A percentile compares a stretch with the other conserved stretches of the same genome.
Evolutionary conservation across 1,140 invertebrate genomes (phyloP).

Genomic region (Mizuhopecten yessoensis): DNA sequence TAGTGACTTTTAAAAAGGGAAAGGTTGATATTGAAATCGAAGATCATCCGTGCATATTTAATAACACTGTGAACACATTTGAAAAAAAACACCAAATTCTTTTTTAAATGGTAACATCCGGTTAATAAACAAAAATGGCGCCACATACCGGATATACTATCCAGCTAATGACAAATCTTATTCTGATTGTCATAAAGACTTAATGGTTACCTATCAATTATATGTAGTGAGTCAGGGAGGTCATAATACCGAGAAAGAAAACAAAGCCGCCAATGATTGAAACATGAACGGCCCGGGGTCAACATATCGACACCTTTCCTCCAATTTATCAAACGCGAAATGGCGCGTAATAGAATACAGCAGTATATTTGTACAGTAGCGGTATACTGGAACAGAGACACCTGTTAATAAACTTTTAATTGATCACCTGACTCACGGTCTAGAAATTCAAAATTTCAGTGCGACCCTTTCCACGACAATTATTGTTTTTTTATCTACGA

Average conservation of each 20-base stretch:
- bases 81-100: no score
- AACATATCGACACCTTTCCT: neutral
- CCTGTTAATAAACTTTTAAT: constrained; percentile 34
- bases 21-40: no score
- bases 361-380: neutral
- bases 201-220: neutral
- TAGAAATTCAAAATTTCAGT: neutral
- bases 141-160: neutral
- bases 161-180: neutral
- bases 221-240: neutral
- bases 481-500: neutral
- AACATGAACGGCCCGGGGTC: neutral
- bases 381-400: neutral
- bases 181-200: neutral
- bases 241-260: neutral
- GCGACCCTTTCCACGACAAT: neutral
- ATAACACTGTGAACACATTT: no score
- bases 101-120: neutral
- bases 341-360: neutral
- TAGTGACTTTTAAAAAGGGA: no score
- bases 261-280: neutral
- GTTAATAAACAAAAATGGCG: constrained; percentile 15
- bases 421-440: neutral
- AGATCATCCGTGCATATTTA: no score
- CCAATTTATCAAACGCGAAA: neutral